phyloP scores from a whole-genome alignment of 2,797 vertebrate species.

The Rhodeus uyekii region DNA sequence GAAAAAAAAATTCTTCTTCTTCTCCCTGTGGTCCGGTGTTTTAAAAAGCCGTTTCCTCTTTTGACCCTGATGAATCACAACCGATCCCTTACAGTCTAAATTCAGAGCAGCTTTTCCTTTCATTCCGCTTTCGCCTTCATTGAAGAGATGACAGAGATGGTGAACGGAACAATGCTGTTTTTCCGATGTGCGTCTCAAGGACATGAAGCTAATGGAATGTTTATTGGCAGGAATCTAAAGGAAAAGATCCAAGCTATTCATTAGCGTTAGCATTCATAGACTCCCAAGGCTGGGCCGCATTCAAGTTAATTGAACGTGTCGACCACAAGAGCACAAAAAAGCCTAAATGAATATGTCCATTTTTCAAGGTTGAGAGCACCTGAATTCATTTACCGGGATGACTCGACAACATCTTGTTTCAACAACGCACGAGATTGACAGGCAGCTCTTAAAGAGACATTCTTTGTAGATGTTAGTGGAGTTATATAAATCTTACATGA shows the following conservation, averaged over 20 bases:
- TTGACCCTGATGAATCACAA: conserved; percentile 16
- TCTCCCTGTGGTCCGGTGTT: background rate
- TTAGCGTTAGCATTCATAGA: conserved; percentile 51
- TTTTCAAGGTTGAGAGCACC: conserved; percentile 41
- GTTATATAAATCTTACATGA: background rate
- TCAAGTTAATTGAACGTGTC: conserved; percentile 45
- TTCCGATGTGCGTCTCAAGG: conserved; percentile 48
- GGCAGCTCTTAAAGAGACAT: background rate
- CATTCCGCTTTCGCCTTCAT: conserved; percentile 16
- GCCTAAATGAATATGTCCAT: conserved; percentile 27
- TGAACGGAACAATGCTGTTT: conserved; percentile 43
- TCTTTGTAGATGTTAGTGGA: background rate
- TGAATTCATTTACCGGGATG: conserved; percentile 30
- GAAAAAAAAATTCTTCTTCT: background rate
- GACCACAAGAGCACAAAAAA: conserved; percentile 32
- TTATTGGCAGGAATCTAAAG: conserved; percentile 54
- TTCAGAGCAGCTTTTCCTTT: background rate
- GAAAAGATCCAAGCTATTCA: conserved; percentile 52
- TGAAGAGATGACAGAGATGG: conserved; percentile 23
- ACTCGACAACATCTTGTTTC: conserved; percentile 31
- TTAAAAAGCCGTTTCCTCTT: background rate
- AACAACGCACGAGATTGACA: background rate
- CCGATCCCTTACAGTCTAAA: background rate
- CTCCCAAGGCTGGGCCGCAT: conserved; percentile 49
- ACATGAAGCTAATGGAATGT: conserved; percentile 57